Evolutionary conservation across 1,140 invertebrate species (phyloP), one percentile per base, ranked within the genome.

Genomic region (Adelges cooleyi): DNA sequence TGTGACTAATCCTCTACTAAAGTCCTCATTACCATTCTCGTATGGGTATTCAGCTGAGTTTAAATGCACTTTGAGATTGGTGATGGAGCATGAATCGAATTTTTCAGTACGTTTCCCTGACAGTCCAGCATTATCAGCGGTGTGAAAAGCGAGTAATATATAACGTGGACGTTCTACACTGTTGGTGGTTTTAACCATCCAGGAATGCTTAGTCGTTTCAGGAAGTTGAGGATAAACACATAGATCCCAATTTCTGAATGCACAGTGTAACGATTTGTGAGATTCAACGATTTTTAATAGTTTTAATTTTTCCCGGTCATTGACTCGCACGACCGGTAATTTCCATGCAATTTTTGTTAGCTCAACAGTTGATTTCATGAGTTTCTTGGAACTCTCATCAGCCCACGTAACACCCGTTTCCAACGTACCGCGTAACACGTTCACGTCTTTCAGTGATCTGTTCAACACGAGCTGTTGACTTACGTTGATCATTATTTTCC

Each of bases 381-480:
- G 1, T 15, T 50, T 13, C n/a, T 27, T 27, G 4, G 8, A 2
- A 27, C 22, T 23, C 9, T 23, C 18, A 25, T 68, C 3, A 54
- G 29, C 67, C 17, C 67, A 17, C 46, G 68, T 40, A 3, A 52
- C 46, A 13, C 25, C 51, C 22, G 15, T 29, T 38, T 18, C 15
- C 13, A 33, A 10, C 20, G 13, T 52, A 13, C 8, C 11, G 4
- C 13, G 13, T 38, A 29, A 0, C 36, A 62, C 68, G 42, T 72
- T 70, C 3, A 66, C 22, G 71, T 76, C 71, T 8, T 62, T 71
- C 36, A 69, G 73, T 8, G 71, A 48, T 66, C 74, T 69, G 23
- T 73, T 72, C 23, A 78, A 67, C 69, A 78, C 72, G 17, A 78
- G 59, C 69, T 78, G 75, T 70, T 77, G 75, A 70, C 75, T 75